Conservation (phyloP, 1,140 invertebrate genomes). For the Nylanderia fulva region DNA sequence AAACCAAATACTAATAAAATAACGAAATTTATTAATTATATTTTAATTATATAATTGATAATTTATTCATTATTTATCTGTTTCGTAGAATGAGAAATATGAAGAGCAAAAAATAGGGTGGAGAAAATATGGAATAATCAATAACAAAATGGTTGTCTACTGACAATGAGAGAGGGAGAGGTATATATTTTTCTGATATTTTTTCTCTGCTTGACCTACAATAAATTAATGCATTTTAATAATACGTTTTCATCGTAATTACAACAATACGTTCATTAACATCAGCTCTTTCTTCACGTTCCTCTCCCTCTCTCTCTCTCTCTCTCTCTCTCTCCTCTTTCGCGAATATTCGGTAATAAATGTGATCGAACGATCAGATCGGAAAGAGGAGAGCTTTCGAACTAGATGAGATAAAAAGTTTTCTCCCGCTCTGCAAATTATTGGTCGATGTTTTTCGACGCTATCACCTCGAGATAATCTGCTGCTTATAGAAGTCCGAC, state of each 20-base stretch:
- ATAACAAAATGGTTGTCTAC: too few relatives aligned
- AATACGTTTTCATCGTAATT: neutral
- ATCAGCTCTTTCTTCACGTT: neutral
- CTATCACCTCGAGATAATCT: constrained; percentile 77
- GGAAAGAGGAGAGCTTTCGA: neutral
- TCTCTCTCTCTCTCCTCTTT: too few relatives aligned
- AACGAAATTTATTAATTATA: too few relatives aligned
- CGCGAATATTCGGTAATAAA: neutral
- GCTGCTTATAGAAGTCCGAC: constrained; percentile 66
- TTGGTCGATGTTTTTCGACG: neutral
- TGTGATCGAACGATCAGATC: neutral
- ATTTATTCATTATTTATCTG: neutral
- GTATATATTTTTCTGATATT: too few relatives aligned
- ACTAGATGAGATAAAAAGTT: constrained; percentile 19
- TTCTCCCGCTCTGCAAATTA: neutral
- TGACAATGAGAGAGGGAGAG: too few relatives aligned
- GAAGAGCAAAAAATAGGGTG: neutral
- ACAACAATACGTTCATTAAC: neutral
- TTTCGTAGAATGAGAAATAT: neutral
- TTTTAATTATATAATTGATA: neutral
- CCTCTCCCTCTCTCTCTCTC: too few relatives aligned
- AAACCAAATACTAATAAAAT: neutral
- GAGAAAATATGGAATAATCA: too few relatives aligned
- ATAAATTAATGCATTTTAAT: neutral
- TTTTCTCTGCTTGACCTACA: too few relatives aligned